Conservation (phyloP, 2,888 invertebrate species). For the Spilosoma lubricipeda region DNA sequence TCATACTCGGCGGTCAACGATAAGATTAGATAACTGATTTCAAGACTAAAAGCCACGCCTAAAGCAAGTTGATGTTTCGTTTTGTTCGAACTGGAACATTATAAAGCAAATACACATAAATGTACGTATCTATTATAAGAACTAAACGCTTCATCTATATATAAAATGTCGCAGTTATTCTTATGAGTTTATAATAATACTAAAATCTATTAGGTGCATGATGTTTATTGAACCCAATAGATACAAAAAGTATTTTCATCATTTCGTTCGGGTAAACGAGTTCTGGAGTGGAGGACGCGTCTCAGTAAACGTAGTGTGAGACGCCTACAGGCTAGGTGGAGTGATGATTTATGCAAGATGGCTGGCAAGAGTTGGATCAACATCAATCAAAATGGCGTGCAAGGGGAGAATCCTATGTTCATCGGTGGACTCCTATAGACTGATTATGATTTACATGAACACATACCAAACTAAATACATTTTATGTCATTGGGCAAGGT, state of each 20-base stretch:
- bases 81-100: constrained; percentile 42
- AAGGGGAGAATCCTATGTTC: too few species aligned
- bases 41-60: constrained; percentile 67
- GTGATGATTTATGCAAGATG: too few species aligned
- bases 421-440: too few species aligned
- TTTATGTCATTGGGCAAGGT: background rate
- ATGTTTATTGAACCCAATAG: too few species aligned
- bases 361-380: too few species aligned
- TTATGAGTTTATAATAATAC: background rate
- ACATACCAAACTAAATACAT: background rate
- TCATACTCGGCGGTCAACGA: constrained; percentile 59
- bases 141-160: background rate
- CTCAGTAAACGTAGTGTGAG: too few species aligned
- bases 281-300: too few species aligned
- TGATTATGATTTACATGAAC: background rate
- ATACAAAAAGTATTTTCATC: background rate
- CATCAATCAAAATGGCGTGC: too few species aligned
- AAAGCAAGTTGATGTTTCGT: constrained; percentile 42
- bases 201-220: too few species aligned
- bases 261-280: too few species aligned
- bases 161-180: background rate
- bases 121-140: background rate
- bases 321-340: too few species aligned
- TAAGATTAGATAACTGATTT: constrained; percentile 75
- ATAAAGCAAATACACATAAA: background rate